A percentile compares a stretch with the other conserved stretches of the same genome.
These are phyloP conservation scores for Spisula subtruncata DNA, from an alignment of 2,888 invertebrate species.

Conservation along the genomic window DNA sequence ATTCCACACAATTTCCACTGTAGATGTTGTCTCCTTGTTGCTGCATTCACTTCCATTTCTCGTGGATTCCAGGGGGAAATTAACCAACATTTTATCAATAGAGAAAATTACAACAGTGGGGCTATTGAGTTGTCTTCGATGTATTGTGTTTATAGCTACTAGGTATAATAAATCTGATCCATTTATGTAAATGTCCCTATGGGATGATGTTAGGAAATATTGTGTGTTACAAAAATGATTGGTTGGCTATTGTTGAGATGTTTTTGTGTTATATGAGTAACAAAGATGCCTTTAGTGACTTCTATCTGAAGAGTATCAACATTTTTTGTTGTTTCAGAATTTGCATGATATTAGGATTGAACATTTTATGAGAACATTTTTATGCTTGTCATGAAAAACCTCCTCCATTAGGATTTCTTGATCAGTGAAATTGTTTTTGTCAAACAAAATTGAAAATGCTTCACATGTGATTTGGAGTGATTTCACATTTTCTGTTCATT, in stretches of 20 bases:
- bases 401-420: background rate
- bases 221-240: conserved; percentile 5
- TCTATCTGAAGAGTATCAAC: background rate
- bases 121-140: background rate
- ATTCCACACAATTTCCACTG: background rate
- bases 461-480: too few relatives aligned
- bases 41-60: background rate
- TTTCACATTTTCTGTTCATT: too few relatives aligned
- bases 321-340: background rate
- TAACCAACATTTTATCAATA: conserved; percentile 20
- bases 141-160: conserved; percentile 9
- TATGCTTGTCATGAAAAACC: background rate
- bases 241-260: conserved; percentile 7
- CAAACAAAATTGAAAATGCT: background rate
- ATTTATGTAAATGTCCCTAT: conserved; percentile 12
- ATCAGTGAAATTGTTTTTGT: background rate
- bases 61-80: background rate
- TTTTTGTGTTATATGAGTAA: background rate
- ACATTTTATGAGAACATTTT: conserved; percentile 4
- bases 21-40: background rate
- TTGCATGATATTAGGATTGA: conserved; percentile 7
- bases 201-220: conserved; percentile 1
- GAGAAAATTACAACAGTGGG: background rate
- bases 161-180: conserved; percentile 19
- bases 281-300: background rate